Conservation (phyloP, 1,140 invertebrate genomes). For the Polypedilum vanderplanki region DNA sequence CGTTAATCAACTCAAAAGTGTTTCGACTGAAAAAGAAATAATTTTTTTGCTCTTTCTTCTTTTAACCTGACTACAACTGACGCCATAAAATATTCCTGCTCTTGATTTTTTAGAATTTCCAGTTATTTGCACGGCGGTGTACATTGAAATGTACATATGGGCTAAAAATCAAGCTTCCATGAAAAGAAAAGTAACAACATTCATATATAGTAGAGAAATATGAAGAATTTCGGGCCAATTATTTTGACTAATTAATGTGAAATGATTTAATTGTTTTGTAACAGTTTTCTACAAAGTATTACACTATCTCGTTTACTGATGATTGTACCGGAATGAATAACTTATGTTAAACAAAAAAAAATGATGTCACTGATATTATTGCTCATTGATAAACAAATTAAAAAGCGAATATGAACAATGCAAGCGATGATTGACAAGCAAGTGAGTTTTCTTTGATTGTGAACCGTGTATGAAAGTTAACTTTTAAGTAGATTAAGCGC, state of each 20-base stretch:
- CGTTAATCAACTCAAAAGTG: no score
- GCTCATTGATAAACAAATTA: no score
- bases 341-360: no score
- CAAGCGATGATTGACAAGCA: no score
- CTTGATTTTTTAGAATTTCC: constrained; percentile 11
- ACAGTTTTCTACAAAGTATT: background rate
- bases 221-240: constrained; percentile 15
- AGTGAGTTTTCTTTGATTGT: no score
- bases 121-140: background rate
- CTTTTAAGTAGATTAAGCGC: no score
- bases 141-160: background rate
- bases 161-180: background rate
- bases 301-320: no score
- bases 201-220: background rate
- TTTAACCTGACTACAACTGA: background rate
- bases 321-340: no score
- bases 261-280: constrained; percentile 20
- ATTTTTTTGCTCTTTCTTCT: background rate
- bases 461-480: no score
- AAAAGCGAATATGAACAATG: no score
- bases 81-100: background rate
- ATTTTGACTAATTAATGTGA: constrained; percentile 19
- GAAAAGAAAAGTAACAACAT: background rate
- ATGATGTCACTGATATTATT: no score
- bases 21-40: no score